Base-by-base conservation (phyloP, 2,888 invertebrate species). In the Laothoe populi region DNA sequence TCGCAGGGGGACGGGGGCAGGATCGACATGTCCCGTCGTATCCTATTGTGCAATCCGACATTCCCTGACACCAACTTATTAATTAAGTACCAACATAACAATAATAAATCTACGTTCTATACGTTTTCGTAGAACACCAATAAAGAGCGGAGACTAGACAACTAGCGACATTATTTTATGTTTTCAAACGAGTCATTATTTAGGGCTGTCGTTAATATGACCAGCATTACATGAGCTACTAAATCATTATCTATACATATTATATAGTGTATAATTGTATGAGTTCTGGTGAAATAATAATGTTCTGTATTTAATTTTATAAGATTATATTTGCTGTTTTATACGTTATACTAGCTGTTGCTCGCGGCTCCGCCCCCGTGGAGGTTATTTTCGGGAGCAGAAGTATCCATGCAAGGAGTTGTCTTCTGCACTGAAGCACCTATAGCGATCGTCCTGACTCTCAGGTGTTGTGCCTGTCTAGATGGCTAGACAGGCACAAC, bases 11-110 rank as follows among this genome's bases (percentile, higher is more conserved):
- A 67, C 71, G 63, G 64, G 53, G 19, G 53, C 19, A 68, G 75
- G 74, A 74, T 71, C 79, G 76, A 79, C 78, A 74, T 78, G 80
- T 83, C 79, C 79, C 84, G 74, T 83, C 83, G 80, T 79, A 81
- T 78, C 75, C 82, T 80, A 84, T 84, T 84, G 81, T 85, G 73
- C 76, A 73, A 31, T 45, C 53, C 35, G 35, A 53, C 53, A 53
- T 53, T 53, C 53, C 35, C 53, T 53, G 53, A 53, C 53, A 53
- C 77, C 75, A 78, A 79, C 79, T 81, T 83, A 82, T 81, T 84
- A 82, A 81, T 85, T 81, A 82, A 77, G 72, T 75, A 72, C 77
- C 19, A 45, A 59, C 42, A 58, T 53, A 53, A 53, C 53, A 53
- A 53, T 53, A 75, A 67, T 70, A 62, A 63, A 48, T 68, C 65